Evolutionary conservation across 2,113 vertebrate genomes (phyloP).

Genomic region (Apeltes quadracus): DNA sequence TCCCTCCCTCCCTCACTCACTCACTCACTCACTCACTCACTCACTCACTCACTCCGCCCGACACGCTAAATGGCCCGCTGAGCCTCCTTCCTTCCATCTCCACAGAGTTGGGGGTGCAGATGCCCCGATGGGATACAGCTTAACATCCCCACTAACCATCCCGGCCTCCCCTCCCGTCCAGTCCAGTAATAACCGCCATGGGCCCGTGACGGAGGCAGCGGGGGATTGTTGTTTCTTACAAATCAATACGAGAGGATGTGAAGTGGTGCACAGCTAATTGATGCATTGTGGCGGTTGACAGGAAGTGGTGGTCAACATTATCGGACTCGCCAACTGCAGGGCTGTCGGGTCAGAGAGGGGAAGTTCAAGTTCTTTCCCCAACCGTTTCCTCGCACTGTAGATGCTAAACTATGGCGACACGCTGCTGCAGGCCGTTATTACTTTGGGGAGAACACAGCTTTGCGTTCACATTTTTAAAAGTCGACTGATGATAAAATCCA

Average conservation of each 20-base stretch:
- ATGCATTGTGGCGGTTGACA: conserved; percentile 67
- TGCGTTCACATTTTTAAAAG: conserved; percentile 12
- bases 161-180: conserved; percentile 17
- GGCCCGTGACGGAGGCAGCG: conserved; percentile 33
- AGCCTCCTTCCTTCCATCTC: conserved; percentile 25
- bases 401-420: neutral
- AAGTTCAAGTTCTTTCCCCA: conserved; percentile 21
- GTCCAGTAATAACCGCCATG: conserved; percentile 28
- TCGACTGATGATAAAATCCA: conserved; percentile 66
- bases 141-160: conserved; percentile 24
- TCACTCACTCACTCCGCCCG: conserved; percentile 27
- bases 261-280: conserved; percentile 71
- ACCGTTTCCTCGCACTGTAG: neutral
- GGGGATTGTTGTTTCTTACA: conserved; percentile 54
- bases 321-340: conserved; percentile 47
- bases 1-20: too few species aligned
- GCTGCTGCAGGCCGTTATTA: neutral
- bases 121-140: conserved; percentile 20
- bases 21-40: too few species aligned
- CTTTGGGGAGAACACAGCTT: neutral
- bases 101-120: conserved; percentile 8
- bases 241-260: conserved; percentile 75
- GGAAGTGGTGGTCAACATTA: conserved; percentile 64
- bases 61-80: conserved; percentile 48
- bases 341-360: conserved; percentile 19